These are phyloP conservation scores for Conus ventricosus DNA, from an alignment of 1,140 invertebrate genomes.

Conservation along the genomic window DNA sequence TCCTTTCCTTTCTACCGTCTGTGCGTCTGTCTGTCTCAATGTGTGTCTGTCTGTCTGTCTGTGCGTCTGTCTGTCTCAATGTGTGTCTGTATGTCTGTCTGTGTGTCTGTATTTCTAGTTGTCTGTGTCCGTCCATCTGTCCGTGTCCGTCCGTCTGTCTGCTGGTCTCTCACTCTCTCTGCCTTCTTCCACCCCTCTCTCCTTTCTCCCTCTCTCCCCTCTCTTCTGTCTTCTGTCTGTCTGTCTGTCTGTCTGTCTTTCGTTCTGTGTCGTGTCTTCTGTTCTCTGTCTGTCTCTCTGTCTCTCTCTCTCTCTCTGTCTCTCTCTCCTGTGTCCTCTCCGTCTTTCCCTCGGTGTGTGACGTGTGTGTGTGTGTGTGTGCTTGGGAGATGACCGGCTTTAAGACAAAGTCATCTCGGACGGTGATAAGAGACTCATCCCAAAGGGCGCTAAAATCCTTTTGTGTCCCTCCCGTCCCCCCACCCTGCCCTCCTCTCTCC, in stretches of 20 bases:
- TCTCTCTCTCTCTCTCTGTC: neutral
- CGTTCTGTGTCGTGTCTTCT: neutral
- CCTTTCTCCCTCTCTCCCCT: neutral
- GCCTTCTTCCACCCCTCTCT: neutral
- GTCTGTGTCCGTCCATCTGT: neutral
- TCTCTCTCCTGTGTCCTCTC: conserved; percentile 4
- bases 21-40: too few species aligned
- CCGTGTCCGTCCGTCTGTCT: neutral
- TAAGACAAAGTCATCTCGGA: neutral
- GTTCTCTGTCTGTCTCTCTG: neutral
- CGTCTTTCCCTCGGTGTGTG: too few species aligned
- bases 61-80: neutral
- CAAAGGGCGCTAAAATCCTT: neutral
- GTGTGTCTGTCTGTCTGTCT: neutral
- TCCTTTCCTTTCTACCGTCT: too few species aligned
- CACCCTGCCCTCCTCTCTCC: too few species aligned
- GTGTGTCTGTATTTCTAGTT: neutral
- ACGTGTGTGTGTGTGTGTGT: too few species aligned
- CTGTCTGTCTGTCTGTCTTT: neutral
- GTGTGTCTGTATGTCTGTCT: neutral
- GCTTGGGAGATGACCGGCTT: neutral
- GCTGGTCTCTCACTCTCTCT: too few species aligned
- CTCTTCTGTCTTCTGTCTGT: neutral
- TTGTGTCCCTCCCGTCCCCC: neutral
- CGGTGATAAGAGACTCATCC: neutral